These are phyloP conservation scores for Brachyrhaphis roseni DNA, from an alignment of 2,797 vertebrate species.

Conservation along the genomic window DNA sequence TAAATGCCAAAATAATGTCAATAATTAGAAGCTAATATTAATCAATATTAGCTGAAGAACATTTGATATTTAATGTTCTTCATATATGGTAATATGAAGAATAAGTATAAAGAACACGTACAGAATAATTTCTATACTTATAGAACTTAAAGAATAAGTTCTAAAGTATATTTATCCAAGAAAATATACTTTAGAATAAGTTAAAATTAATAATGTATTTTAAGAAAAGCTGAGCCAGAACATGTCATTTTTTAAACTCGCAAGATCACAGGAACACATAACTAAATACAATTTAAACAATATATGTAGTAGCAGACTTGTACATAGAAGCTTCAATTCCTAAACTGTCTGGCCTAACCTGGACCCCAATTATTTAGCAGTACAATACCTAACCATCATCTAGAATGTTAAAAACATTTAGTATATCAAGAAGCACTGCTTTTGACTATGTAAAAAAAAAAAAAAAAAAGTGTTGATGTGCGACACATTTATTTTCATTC, in stretches of 20 bases:
- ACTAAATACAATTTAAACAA: background rate
- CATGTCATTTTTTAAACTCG: background rate
- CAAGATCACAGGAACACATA: background rate
- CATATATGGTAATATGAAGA: background rate
- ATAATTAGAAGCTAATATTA: background rate
- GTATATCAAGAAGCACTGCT: constrained; percentile 7
- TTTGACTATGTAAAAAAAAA: constrained; percentile 5
- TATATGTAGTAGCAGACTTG: background rate
- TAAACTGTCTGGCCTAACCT: background rate
- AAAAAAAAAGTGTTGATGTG: constrained; percentile 23
- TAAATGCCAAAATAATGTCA: background rate
- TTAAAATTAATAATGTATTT: background rate
- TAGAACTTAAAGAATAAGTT: no score
- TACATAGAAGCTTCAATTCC: background rate
- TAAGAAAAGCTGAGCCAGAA: background rate
- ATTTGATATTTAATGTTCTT: background rate
- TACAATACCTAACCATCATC: constrained; percentile 3
- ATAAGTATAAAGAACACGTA: background rate
- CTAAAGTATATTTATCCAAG: no score
- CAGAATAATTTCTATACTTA: no score
- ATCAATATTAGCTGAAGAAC: no score
- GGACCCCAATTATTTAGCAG: background rate
- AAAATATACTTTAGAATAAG: no score
- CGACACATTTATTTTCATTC: constrained; percentile 37
- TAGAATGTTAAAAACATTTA: constrained; percentile 6